Evolutionary conservation across 2,888 invertebrate species (phyloP).

Genomic region (Hyppa rectilinea): DNA sequence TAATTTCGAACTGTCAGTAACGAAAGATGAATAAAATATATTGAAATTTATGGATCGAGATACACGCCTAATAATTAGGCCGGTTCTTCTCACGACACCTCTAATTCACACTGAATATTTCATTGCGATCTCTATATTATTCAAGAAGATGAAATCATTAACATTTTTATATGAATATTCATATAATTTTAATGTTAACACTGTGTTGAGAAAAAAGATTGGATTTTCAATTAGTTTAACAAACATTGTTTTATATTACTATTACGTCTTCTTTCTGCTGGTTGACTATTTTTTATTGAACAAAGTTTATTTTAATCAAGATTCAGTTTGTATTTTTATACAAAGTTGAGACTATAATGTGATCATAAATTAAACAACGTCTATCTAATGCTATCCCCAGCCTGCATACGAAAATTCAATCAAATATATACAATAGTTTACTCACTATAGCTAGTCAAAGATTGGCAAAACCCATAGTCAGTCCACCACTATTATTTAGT

Average conservation of each 20-base stretch:
- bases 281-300: not conserved
- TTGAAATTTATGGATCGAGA: slow-evolving; percentile 83
- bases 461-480: too few species aligned
- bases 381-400: too few species aligned
- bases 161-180: slow-evolving; percentile 64
- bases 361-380: too few species aligned
- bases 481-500: too few species aligned
- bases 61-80: slow-evolving; percentile 70
- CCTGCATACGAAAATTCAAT: too few species aligned
- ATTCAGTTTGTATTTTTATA: too few species aligned
- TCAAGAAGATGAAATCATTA: slow-evolving; percentile 74
- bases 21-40: slow-evolving; percentile 66
- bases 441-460: too few species aligned
- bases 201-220: slow-evolving; percentile 14
- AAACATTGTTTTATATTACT: slow-evolving; percentile 21
- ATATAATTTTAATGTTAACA: slow-evolving; percentile 40
- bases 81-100: slow-evolving; percentile 66
- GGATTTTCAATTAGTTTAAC: slow-evolving; percentile 40
- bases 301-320: too few species aligned
- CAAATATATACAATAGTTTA: too few species aligned
- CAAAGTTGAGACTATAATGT: too few species aligned
- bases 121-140: slow-evolving; percentile 83
- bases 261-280: not conserved
- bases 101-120: slow-evolving; percentile 87
- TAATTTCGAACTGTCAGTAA: slow-evolving; percentile 53